These are phyloP conservation scores for Petrosia ficiformis DNA, from an alignment of 37 sponge, comb jelly and placozoan genomes.

Conservation along the genomic window DNA sequence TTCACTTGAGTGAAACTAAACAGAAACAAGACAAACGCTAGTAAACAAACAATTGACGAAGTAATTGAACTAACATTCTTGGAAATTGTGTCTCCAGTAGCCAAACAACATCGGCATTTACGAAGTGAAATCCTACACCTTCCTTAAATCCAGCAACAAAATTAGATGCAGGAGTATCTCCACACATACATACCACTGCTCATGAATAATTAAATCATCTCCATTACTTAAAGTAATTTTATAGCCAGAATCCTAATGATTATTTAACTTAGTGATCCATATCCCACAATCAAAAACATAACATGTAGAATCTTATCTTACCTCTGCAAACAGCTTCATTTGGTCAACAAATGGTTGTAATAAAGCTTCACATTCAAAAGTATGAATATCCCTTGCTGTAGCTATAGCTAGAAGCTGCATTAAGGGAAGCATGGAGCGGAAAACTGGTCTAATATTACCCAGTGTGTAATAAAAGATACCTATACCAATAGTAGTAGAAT, in stretches of 20 bases:
- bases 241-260: too few species aligned
- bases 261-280: too few species aligned
- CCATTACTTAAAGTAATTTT: too few species aligned
- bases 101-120: constrained; percentile 22
- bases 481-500: too few species aligned
- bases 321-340: not conserved
- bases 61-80: not conserved
- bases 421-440: not conserved
- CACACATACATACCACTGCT: too few species aligned
- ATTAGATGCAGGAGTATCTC: constrained; percentile 17
- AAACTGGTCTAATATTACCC: not conserved
- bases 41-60: not conserved
- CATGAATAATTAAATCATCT: too few species aligned
- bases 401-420: not conserved
- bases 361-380: not conserved
- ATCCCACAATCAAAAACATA: too few species aligned
- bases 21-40: too few species aligned
- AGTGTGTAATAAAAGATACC: not conserved
- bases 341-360: not conserved
- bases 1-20: not conserved
- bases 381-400: not conserved
- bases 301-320: too few species aligned
- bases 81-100: not conserved
- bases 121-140: constrained; percentile 8
- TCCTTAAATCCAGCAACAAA: constrained; percentile 17